Percentiles rank a stretch among this genome's conserved stretches.
These are phyloP conservation scores for Garrulus glandarius DNA, from an alignment of 2,797 vertebrate genomes.

Conservation along the genomic window DNA sequence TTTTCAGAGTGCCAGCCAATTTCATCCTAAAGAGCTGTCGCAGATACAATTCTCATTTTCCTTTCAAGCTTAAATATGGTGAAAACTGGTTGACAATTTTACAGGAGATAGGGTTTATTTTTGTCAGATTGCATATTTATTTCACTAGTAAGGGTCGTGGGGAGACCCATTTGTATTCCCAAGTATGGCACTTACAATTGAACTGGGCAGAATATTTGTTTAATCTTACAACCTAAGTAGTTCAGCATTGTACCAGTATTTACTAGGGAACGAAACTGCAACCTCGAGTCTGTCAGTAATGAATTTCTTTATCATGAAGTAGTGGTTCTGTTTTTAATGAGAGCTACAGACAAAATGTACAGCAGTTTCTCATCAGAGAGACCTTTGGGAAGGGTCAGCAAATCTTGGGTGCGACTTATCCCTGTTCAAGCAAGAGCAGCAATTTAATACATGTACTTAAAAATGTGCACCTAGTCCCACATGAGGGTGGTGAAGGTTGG, in stretches of 20 bases:
- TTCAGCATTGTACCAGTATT: not conserved
- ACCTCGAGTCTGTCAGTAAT: not conserved
- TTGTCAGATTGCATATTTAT: not conserved
- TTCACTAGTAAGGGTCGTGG: not conserved
- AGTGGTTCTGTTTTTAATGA: not conserved
- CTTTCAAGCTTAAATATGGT: not conserved
- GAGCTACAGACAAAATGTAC: not conserved
- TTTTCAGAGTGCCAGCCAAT: not conserved
- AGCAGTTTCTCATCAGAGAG: not conserved
- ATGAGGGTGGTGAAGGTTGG: not conserved
- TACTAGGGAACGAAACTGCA: not conserved
- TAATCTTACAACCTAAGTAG: not conserved
- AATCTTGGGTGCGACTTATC: not conserved
- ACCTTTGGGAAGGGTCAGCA: not conserved
- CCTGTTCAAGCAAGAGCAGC: not conserved
- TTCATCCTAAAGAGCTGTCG: rapidly evolving
- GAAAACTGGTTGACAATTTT: not conserved
- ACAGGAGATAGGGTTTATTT: not conserved
- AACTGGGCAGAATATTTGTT: not conserved
- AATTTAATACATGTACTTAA: not conserved
- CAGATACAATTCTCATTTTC: not conserved
- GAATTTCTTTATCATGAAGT: not conserved
- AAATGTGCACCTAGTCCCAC: not conserved
- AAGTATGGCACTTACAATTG: not conserved
- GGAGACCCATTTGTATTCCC: not conserved